Base-by-base conservation (phyloP, 2,888 invertebrate genomes). In the Hololepta plana region DNA sequence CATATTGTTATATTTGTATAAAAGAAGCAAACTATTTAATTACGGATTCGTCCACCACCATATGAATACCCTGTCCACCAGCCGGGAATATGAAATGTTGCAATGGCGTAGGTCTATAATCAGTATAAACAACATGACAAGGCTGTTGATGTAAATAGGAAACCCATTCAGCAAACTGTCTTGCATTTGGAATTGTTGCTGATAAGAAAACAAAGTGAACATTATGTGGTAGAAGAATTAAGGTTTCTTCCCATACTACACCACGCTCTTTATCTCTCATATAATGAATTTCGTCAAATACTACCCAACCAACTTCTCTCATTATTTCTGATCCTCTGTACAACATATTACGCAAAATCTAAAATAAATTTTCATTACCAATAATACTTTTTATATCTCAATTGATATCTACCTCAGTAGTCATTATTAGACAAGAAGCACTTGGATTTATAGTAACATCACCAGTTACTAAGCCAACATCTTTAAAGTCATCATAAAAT, bases 231-330 rank as follows among this genome's bases (percentile, higher is more conserved):
- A 99, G 57, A 15, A 99, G 63, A 45, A 99, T 99, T 16, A 99
- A 66, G 0, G 96, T 95, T 60, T 99, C 98, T 62, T 95, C 93
- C 98, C 98, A 99, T 2, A 99, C 96, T 5, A 98, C 96, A 26
- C 98, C 98, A 46, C 98, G 68, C 52, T 98, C 96, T 57, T 95
- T 95, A 51, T 99, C 95, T 43, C 98, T 71, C 98, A 99, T 99
- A 51, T 99, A 99, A 59, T 99, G 98, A 43, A 99, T 99, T 60
- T 99, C 98, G 51, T 99, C 98, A 59, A 99, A 99, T 27, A 99
- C 67, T 2, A 99, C 98, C 98, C 98, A 99, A 25, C 95, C 96
- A 1, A 99, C 95, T 67, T 99, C 98, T 32, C 95, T 67, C 84
- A 95, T 95, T 12, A 99, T 76, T 64, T 98, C 95, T 19, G 93